Base-by-base conservation (phyloP, 2,888 invertebrate genomes). In the Microctonus brassicae region DNA sequence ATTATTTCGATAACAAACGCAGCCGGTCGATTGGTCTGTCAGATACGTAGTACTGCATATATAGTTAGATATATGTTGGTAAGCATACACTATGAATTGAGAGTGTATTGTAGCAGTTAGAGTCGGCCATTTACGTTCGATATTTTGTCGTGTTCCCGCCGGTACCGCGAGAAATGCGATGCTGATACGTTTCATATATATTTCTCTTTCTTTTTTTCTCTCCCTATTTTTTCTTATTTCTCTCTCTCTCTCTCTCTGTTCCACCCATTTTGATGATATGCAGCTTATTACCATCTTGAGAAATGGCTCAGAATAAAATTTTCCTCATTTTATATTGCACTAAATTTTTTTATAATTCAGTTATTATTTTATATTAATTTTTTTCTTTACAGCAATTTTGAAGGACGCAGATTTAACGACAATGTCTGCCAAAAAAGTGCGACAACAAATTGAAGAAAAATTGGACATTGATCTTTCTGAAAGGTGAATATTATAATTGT, bases 361-460 rank as follows among this genome's bases (percentile, higher is more conserved):
- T 60, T n/a, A 13, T 61, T n/a, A n/a, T n/a, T n/a, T n/a, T n/a
- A n/a, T 58, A 63, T 34, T 24, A 20, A 53, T 53, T 22, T 52
- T 22, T 2, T 22, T 22, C 82, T 52, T 80, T 88, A 4, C 88
- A 96, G 96, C 92, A 69, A 95, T 97, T 83, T 90, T 98, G 29
- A 94, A 96, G 88, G 93, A 93, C 87, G 96, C 96, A 9, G 95
- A 97, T 86, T 90, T 97, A 24, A 91, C 93, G 9, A 92, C 93
- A 67, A 94, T 95, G 77, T 95, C 97, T 3, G 94, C 96, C 7
- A 97, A 97, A 86, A 95, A 95, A 87, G 96, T 98, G 17, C 92
- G 97, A 58, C 93, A 93, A 85, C 93, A 94, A 83, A 89, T 98
- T 77, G 96, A 97, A 87, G 92, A 94, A 78, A 93, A 94, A 81